Percentiles rank a stretch among this genome's conserved stretches.
Evolutionary conservation across 1,140 invertebrate species (phyloP).

Genomic region (Ladona fulva): DNA sequence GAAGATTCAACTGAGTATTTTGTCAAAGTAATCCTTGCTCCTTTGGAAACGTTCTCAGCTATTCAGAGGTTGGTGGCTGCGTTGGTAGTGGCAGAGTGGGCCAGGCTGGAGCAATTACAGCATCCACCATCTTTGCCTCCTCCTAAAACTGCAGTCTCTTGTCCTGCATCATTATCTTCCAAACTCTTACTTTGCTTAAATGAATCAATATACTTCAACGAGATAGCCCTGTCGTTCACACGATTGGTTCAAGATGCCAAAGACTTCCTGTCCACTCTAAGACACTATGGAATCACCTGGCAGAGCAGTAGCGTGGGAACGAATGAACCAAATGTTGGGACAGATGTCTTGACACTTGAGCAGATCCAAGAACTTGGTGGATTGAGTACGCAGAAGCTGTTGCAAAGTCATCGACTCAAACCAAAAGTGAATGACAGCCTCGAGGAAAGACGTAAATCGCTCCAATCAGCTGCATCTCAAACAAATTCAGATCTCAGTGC

Average conservation of each 20-base stretch:
- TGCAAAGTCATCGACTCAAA: slow-evolving; percentile 49
- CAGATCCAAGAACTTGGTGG: slow-evolving; percentile 53
- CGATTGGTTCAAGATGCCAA: slow-evolving; percentile 75
- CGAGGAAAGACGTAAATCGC: slow-evolving; percentile 64
- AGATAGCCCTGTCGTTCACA: slow-evolving; percentile 81
- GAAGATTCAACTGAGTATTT: slow-evolving; percentile 73
- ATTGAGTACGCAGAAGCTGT: slow-evolving; percentile 37
- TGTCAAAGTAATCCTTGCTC: slow-evolving; percentile 71
- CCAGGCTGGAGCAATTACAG: slow-evolving; percentile 25
- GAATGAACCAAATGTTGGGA: not conserved
- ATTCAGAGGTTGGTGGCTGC: slow-evolving; percentile 73
- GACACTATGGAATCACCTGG: slow-evolving; percentile 51
- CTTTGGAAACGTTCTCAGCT: slow-evolving; percentile 79
- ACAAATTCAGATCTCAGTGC: slow-evolving; percentile 36
- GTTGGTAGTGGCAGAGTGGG: slow-evolving; percentile 63
- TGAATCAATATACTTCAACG: slow-evolving; percentile 87
- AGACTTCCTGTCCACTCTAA: slow-evolving; percentile 74
- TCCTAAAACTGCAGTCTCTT: slow-evolving; percentile 22
- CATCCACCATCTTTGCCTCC: not conserved
- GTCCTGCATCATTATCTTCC: slow-evolving; percentile 27
- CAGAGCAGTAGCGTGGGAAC: not conserved
- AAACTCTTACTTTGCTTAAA: slow-evolving; percentile 62
- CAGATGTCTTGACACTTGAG: slow-evolving; percentile 46
- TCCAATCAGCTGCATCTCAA: slow-evolving; percentile 47
- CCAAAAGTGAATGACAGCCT: slow-evolving; percentile 59